A percentile compares a stretch with the other conserved stretches of the same genome.
phyloP scores from a whole-genome alignment of 2,888 invertebrate genomes.

The Erebia ligea region DNA sequence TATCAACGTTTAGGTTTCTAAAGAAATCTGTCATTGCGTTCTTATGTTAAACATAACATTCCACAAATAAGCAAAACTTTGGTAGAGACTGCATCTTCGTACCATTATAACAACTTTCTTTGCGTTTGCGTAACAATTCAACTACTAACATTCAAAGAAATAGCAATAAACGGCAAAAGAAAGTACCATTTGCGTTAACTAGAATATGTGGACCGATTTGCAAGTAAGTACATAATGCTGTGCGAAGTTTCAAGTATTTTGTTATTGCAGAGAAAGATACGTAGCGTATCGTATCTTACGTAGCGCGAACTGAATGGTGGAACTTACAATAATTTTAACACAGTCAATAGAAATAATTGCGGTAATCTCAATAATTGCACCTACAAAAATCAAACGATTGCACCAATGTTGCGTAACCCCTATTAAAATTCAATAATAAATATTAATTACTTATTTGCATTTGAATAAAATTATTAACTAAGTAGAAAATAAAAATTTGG shows the following conservation, averaged over 20 bases:
- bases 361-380: background rate
- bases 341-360: too few relatives aligned
- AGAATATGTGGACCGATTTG: background rate
- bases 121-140: constrained; percentile 27
- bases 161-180: constrained; percentile 10
- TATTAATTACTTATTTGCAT: background rate
- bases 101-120: constrained; percentile 28
- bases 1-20: background rate
- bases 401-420: background rate
- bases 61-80: background rate
- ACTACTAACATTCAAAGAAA: constrained; percentile 19
- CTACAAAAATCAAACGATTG: background rate
- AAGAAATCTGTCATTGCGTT: background rate
- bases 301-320: too few relatives aligned
- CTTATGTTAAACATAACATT: background rate
- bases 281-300: too few relatives aligned
- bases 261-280: background rate
- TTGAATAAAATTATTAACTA: constrained; percentile 2
- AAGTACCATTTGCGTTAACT: constrained; percentile 4
- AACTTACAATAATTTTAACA: too few relatives aligned
- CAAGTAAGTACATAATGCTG: background rate
- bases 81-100: background rate
- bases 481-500: constrained; percentile 9
- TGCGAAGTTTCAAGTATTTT: background rate
- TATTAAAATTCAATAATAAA: background rate